phyloP scores from a whole-genome alignment of 2,113 vertebrate species.

The Apodemus sylvaticus region DNA sequence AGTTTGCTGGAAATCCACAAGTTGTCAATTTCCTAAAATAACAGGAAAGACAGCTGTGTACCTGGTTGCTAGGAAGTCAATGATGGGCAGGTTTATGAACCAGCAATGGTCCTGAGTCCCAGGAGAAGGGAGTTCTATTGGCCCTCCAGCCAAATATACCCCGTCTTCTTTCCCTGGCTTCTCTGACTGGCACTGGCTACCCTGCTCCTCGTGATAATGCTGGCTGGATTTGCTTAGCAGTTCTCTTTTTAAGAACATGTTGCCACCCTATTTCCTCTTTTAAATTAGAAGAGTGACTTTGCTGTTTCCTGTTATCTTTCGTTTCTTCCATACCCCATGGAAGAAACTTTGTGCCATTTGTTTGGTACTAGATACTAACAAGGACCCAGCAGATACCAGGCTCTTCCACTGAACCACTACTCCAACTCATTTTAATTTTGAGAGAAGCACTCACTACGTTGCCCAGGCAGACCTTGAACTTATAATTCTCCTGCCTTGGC shows the following conservation, averaged over 20 bases:
- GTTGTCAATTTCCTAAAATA: conserved; percentile 94
- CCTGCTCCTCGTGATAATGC: background rate
- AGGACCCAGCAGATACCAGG: background rate
- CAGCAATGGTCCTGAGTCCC: background rate
- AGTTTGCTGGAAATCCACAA: conserved; percentile 97
- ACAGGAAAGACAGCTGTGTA: background rate
- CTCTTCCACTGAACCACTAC: background rate
- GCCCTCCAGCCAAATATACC: background rate
- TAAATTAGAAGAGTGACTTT: conserved; percentile 53
- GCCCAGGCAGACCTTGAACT: background rate
- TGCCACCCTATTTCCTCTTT: background rate
- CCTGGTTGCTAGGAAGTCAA: background rate
- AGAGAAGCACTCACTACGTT: background rate
- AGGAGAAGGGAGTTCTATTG: background rate
- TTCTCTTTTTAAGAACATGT: conserved; percentile 19
- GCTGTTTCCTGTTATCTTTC: conserved; percentile 53
- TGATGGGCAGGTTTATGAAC: background rate
- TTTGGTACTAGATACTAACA: too few relatives aligned
- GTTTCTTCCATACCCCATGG: background rate
- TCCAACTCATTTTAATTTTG: background rate
- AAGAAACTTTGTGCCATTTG: conserved; percentile 25
- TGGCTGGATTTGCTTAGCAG: background rate
- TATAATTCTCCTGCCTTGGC: background rate
- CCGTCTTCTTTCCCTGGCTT: conserved; percentile 43
- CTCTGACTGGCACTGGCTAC: background rate